Evolutionary conservation across 1,140 invertebrate genomes (phyloP), one percentile per base, ranked within the genome.

Genomic region (Cherax destructor): DNA sequence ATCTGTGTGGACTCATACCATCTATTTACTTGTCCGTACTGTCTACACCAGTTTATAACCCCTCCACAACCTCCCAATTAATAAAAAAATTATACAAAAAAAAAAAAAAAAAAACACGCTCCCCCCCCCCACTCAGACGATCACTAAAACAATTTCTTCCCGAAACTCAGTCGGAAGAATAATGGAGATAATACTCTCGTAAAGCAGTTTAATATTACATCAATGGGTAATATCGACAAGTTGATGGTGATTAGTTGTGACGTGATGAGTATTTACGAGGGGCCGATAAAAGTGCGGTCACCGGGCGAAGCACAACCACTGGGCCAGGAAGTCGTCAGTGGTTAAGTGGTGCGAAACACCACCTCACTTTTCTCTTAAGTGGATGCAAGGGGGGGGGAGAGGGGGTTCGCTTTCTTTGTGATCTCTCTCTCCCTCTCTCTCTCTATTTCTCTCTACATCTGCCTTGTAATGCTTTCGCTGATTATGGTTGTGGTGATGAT

Each of bases 221-320:
- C 52, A 83, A 83, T 52, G 59, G 80, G 56, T 52, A 30, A 83
- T 83, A 83, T 83, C 80, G 13, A 10, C 52, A 16, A 30, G 52
- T 83, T 83, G 61, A 83, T 61, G 80, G 80, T 83, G 59, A 83
- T 83, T 52, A 61, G 80, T 13, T 4, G 24, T 24, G 80, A 83
- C 80, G 80, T 83, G 80, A 83, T 83, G 24, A 83, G n/a, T 11
- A 49, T 83, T 83, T 83, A 83, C 52, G 24, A 41, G 80, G 24
- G 52, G 80, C 59, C 24, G 24, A 83, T 83, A 61, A 83, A 81
- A 30, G 52, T 59, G 52, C 13, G 21, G 49, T 83, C 21, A 83
- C 56, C 18, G n/a, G 80, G 80, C 61, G n/a, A 24, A 83, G 50
- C 80, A 83, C 52, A 61, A 30, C 69, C 69, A 24, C 69, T n/a